phyloP scores from a whole-genome alignment of 2,113 vertebrate genomes.

The Tragulus kanchil region DNA sequence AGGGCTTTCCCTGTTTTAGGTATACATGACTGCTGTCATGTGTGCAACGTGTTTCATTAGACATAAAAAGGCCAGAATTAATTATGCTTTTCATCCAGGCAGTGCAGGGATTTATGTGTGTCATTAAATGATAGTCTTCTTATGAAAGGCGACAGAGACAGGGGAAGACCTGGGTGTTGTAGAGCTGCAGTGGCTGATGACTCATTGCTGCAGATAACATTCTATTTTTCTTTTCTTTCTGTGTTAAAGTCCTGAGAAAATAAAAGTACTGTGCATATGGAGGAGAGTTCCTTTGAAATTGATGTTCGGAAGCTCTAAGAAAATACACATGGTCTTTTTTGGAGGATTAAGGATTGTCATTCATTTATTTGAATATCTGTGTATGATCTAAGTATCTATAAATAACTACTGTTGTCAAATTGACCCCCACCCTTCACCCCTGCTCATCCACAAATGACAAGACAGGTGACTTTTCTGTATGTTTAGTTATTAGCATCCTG shows the following conservation, averaged over 20 bases:
- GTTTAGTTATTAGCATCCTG: background rate
- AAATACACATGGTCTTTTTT: background rate
- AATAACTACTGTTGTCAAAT: background rate
- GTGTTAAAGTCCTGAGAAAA: slow-evolving; percentile 67
- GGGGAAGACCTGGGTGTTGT: slow-evolving; percentile 74
- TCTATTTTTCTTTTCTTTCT: slow-evolving; percentile 33
- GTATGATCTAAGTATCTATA: background rate
- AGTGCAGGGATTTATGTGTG: slow-evolving; percentile 19
- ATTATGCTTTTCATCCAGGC: slow-evolving; percentile 44
- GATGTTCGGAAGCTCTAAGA: background rate
- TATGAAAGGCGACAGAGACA: slow-evolving; percentile 72
- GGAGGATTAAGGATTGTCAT: background rate
- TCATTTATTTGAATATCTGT: slow-evolving; percentile 17
- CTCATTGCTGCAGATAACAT: slow-evolving; percentile 87
- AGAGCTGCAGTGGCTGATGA: slow-evolving; percentile 86
- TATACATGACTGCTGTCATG: background rate
- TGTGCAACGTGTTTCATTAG: slow-evolving; percentile 67
- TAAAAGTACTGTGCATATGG: slow-evolving; percentile 76
- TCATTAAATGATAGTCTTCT: slow-evolving; percentile 59
- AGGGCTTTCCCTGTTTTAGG: slow-evolving; percentile 28
- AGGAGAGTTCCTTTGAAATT: slow-evolving; percentile 53
- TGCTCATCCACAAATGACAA: background rate
- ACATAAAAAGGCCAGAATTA: slow-evolving; percentile 61
- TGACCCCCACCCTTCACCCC: background rate
- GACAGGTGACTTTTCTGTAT: background rate